Conservation (phyloP, 2,113 vertebrate species). For the Pygoscelis adeliae region DNA sequence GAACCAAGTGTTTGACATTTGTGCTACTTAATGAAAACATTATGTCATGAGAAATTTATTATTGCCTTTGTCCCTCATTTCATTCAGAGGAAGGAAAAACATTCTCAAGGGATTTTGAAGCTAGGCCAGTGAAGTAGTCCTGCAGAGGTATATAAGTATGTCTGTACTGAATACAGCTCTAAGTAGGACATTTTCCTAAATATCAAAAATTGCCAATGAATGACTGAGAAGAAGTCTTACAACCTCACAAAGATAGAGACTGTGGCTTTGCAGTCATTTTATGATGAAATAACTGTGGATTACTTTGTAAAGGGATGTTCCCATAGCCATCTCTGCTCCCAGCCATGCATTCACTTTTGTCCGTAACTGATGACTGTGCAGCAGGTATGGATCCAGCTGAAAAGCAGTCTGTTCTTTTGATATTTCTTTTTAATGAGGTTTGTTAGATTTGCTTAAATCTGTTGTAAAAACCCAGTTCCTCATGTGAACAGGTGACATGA, state of each 20-base stretch:
- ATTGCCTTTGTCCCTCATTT: conserved; percentile 8
- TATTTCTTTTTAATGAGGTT: neutral
- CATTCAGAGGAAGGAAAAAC: conserved; percentile 17
- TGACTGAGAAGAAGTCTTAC: neutral
- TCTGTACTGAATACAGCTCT: neutral
- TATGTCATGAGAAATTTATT: neutral
- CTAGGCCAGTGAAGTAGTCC: neutral
- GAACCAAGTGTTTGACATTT: neutral
- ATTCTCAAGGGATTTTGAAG: neutral
- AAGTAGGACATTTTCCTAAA: neutral
- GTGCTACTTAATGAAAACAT: conserved; percentile 24
- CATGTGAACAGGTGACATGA: neutral
- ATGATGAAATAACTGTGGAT: neutral
- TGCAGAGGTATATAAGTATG: neutral
- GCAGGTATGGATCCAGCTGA: neutral
- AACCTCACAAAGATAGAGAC: neutral
- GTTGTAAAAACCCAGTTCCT: neutral
- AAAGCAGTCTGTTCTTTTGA: neutral
- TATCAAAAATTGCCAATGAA: neutral
- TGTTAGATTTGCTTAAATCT: neutral
- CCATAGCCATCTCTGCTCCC: neutral
- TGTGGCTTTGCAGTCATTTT: neutral
- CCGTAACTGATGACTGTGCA: neutral
- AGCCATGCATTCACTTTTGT: neutral
- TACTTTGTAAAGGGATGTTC: neutral